phyloP scores from a whole-genome alignment of 2,888 invertebrate species.

The Limnephilus lunatus region DNA sequence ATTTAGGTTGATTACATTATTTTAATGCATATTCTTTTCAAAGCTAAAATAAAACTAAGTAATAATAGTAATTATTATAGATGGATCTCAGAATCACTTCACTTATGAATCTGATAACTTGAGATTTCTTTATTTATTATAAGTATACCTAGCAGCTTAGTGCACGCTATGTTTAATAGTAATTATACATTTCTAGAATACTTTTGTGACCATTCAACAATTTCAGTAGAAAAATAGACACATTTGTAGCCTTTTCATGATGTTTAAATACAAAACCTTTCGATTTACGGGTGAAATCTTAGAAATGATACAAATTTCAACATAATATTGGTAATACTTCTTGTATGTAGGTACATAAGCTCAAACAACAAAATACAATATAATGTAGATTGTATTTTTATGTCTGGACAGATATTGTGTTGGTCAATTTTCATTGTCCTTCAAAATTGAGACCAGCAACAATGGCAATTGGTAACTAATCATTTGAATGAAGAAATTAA shows the following conservation, averaged over 20 bases:
- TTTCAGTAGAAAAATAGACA: constrained; percentile 54
- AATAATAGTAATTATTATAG: constrained; percentile 17
- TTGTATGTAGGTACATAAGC: neutral
- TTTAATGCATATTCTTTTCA: neutral
- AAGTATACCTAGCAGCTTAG: constrained; percentile 32
- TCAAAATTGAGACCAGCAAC: neutral
- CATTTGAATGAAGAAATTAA: neutral
- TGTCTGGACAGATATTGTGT: neutral
- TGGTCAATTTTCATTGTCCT: neutral
- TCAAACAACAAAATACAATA: neutral
- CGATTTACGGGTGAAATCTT: neutral
- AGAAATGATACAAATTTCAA: constrained; percentile 8
- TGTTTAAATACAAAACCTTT: neutral
- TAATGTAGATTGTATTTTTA: neutral
- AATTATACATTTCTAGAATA: constrained; percentile 16
- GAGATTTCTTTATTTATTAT: constrained; percentile 35
- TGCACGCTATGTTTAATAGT: constrained; percentile 28
- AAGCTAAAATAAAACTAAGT: constrained; percentile 13
- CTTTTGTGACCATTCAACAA: constrained; percentile 49
- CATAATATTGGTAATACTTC: neutral
- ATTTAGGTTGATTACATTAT: neutral
- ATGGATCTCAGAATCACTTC: constrained; percentile 2
- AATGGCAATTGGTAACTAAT: neutral
- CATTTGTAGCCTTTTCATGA: constrained; percentile 26
- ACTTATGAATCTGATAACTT: constrained; percentile 7